Evolutionary conservation across 2,797 vertebrate genomes (phyloP).

Genomic region (Phataginus tetradactyla): DNA sequence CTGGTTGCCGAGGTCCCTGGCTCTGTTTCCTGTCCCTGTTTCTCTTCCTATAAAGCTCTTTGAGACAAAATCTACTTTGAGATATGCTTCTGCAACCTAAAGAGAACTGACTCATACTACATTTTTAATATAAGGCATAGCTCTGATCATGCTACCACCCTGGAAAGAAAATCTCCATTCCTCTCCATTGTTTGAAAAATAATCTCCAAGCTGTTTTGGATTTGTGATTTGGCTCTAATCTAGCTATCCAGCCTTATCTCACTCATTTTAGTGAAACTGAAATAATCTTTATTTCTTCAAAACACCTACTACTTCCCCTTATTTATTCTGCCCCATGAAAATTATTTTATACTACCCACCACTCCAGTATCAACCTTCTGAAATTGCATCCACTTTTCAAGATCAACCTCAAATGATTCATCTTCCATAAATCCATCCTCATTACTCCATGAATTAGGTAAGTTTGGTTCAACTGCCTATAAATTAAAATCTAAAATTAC

Average conservation of each 20-base stretch:
- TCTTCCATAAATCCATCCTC: background rate
- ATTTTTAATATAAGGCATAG: background rate
- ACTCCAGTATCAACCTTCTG: background rate
- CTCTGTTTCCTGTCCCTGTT: background rate
- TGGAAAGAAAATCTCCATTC: background rate
- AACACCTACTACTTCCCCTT: background rate
- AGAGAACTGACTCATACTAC: background rate
- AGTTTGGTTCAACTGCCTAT: background rate
- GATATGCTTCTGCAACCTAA: background rate
- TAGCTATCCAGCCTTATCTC: background rate
- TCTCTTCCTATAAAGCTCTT: slow-evolving; percentile 9
- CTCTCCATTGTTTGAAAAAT: background rate
- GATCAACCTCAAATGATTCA: background rate
- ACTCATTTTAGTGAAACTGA: background rate
- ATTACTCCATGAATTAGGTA: background rate
- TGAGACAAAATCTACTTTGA: slow-evolving; percentile 2
- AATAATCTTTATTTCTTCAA: slow-evolving; percentile 14
- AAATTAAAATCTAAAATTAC: slow-evolving; percentile 18
- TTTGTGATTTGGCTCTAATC: background rate
- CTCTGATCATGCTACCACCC: background rate
- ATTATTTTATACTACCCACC: background rate
- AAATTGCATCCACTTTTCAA: background rate
- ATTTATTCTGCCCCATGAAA: background rate
- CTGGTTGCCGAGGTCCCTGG: background rate
- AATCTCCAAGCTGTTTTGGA: background rate